phyloP scores from a whole-genome alignment of 1,140 invertebrate genomes.

The Antheraea pernyi region DNA sequence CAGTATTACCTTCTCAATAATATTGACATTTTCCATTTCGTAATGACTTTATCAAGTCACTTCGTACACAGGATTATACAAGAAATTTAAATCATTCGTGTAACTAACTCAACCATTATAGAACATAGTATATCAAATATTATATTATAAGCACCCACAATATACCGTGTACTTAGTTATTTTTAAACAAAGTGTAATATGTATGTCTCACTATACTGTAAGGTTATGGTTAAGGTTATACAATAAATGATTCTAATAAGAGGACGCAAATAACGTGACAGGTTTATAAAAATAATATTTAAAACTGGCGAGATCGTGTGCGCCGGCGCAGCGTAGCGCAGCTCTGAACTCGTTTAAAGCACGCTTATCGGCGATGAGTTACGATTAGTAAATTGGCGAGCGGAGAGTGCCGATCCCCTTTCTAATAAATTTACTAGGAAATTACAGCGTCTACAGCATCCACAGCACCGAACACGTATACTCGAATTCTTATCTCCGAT shows the following conservation, averaged over 20 bases:
- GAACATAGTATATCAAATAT: no score
- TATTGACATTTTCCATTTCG: no score
- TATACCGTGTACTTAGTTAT: no score
- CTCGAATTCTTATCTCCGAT: conserved; percentile 7
- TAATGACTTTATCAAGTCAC: no score
- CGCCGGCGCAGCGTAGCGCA: neutral
- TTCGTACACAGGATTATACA: no score
- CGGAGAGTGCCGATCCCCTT: conserved; percentile 10
- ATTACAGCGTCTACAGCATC: conserved; percentile 7
- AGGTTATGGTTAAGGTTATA: no score
- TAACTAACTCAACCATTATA: no score
- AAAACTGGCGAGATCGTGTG: neutral
- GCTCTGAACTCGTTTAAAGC: neutral
- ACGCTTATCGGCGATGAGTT: conserved; percentile 12
- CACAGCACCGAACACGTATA: conserved; percentile 1
- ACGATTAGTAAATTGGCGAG: conserved; percentile 17
- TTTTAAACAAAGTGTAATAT: no score
- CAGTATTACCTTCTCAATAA: no score
- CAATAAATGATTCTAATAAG: neutral
- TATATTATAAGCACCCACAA: no score
- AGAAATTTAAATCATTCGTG: no score
- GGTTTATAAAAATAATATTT: neutral
- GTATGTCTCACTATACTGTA: no score
- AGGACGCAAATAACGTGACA: neutral
- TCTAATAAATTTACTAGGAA: conserved; percentile 15